Evolutionary conservation across 2,888 invertebrate species (phyloP).

Genomic region (Seira sanloemensis): DNA sequence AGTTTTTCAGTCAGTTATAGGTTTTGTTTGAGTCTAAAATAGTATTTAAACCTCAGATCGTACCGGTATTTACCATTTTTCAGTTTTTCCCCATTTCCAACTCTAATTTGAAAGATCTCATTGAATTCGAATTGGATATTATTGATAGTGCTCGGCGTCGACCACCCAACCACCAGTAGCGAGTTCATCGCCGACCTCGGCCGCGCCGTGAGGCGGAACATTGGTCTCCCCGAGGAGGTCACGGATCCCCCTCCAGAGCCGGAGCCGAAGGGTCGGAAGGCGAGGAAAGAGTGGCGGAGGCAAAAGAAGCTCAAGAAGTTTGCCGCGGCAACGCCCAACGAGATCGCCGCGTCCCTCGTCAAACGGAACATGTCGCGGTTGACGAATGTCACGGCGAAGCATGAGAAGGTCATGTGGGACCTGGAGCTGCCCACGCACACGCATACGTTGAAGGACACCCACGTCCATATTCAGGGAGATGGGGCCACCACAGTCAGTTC

Average conservation of each 20-base stretch:
- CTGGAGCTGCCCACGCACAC: not conserved
- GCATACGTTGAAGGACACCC: too few relatives aligned
- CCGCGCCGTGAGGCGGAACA: slow-evolving; percentile 35
- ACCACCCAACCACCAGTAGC: not conserved
- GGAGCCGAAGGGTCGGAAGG: slow-evolving; percentile 34
- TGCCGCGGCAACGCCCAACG: slow-evolving; percentile 39
- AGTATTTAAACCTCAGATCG: too few relatives aligned
- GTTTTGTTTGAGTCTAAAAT: too few relatives aligned
- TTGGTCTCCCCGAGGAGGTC: slow-evolving; percentile 50
- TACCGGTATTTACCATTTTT: too few relatives aligned
- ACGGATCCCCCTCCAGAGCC: slow-evolving; percentile 50
- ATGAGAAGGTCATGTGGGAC: slow-evolving; percentile 36
- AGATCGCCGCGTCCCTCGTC: slow-evolving; percentile 47
- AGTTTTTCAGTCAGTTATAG: too few relatives aligned
- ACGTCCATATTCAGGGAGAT: too few relatives aligned
- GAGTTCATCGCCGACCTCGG: slow-evolving; percentile 48
- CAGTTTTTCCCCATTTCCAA: too few relatives aligned
- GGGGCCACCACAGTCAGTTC: not conserved
- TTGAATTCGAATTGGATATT: too few relatives aligned
- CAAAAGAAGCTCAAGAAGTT: slow-evolving; percentile 16
- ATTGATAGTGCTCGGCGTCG: not conserved
- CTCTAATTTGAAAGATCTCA: too few relatives aligned
- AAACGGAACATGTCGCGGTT: slow-evolving; percentile 36
- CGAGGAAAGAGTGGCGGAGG: not conserved
- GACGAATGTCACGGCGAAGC: slow-evolving; percentile 30